Conservation (phyloP, 2,113 vertebrate species). For the Petroica traversi region DNA sequence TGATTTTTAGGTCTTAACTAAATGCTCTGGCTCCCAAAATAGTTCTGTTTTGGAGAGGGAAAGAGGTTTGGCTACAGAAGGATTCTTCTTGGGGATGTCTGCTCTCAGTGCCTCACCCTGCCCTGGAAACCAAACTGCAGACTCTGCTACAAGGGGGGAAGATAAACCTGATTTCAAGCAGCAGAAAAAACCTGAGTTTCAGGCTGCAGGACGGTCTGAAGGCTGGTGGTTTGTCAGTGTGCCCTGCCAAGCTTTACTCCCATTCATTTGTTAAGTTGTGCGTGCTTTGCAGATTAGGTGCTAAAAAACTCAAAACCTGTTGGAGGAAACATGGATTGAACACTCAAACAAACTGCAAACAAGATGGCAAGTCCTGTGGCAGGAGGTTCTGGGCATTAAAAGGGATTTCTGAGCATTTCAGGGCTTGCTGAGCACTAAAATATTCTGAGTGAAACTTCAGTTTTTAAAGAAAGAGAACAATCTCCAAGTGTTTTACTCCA, state of each 20-base stretch:
- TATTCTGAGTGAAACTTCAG: not conserved
- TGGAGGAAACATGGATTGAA: not conserved
- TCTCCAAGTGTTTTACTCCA: not conserved
- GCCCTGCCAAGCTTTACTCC: not conserved
- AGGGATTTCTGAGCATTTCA: not conserved
- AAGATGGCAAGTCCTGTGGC: not conserved
- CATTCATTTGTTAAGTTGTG: fast-evolving
- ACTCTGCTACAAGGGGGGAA: not conserved
- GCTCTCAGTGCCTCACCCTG: not conserved
- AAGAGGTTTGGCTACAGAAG: not conserved
- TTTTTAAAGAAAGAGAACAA: not conserved
- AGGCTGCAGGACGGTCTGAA: not conserved
- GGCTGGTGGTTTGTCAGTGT: not conserved
- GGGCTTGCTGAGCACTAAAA: not conserved
- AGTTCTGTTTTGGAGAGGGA: not conserved
- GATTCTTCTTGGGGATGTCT: not conserved
- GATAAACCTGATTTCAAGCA: not conserved
- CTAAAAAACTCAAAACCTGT: not conserved
- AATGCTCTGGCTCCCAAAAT: not conserved
- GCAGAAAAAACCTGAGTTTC: not conserved
- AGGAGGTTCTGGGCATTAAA: not conserved
- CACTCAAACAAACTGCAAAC: not conserved
- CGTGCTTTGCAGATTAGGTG: fast-evolving
- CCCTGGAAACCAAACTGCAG: fast-evolving
- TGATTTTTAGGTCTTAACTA: not conserved